These are phyloP conservation scores for Gypaetus barbatus DNA, from an alignment of 2,797 vertebrate species.

Conservation along the genomic window DNA sequence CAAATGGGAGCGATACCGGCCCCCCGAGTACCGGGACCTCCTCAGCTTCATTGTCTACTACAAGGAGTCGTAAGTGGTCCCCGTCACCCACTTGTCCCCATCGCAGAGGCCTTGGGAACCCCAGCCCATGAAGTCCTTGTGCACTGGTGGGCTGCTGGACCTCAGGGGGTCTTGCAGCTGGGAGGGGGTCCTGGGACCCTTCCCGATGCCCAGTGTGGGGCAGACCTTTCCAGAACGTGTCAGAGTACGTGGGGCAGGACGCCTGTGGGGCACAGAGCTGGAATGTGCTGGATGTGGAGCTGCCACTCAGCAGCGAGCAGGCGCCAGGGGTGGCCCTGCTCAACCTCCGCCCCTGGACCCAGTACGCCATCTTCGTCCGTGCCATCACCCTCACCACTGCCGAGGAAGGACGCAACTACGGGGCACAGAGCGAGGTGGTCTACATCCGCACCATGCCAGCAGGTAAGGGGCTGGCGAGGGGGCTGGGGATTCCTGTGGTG, in stretches of 20 bases:
- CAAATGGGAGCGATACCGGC: conserved; percentile 78
- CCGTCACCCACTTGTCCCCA: fast-evolving
- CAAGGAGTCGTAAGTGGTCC: conserved; percentile 79
- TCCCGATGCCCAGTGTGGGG: neutral
- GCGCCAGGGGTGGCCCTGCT: conserved; percentile 71
- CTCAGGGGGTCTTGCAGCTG: fast-evolving
- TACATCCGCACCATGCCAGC: conserved; percentile 79
- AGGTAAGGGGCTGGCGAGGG: conserved; percentile 38
- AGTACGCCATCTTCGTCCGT: conserved; percentile 78
- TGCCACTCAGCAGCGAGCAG: conserved; percentile 74
- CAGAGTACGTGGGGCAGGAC: conserved; percentile 78
- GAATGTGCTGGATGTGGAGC: conserved; percentile 79
- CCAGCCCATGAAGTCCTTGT: fast-evolving
- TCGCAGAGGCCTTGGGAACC: fast-evolving
- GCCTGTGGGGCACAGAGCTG: conserved; percentile 80
- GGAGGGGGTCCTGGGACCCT: neutral
- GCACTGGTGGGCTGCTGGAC: neutral
- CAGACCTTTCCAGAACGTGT: conserved; percentile 82
- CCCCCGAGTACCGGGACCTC: conserved; percentile 73
- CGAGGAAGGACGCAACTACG: conserved; percentile 76
- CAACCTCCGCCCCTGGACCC: conserved; percentile 80
- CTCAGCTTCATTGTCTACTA: conserved; percentile 83
- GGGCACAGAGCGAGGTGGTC: conserved; percentile 79
- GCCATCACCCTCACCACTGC: conserved; percentile 79
- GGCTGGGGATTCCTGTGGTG: fast-evolving